Base-by-base conservation (phyloP, 2,113 vertebrate species). In the Macroglossus sobrinus region DNA sequence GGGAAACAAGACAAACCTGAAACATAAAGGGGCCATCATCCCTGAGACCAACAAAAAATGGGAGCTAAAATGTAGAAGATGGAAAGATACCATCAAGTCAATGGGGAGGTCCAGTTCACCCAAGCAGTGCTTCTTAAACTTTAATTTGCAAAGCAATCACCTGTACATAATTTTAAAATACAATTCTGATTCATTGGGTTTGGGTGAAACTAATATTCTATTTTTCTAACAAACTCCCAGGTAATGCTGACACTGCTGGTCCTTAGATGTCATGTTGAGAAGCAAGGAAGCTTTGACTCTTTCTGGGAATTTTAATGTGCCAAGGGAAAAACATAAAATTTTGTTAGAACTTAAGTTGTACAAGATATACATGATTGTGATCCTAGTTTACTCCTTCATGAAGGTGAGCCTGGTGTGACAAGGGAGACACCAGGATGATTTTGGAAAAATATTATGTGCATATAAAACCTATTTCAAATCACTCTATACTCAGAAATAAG, bases 201-300 rank as follows among this genome's bases (percentile, higher is more conserved):
- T 10, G 3, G 5, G 4, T 43, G 22, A 47, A 19, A 13, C 5
- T 35, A 28, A 26, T 45, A 16, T 9, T 53, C 26, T n/a, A 15
- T 38, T 89, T 84, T 89, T 84, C 28, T n/a, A n/a, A 71, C 5
- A 33, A 28, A 47, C 12, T 69, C n/a, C 43, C 30, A 45, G 22
- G 38, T 53, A 35, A 24, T 8, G 7, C 10, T 35, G 5, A 18
- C 13, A 0, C 1, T 19, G 5, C 35, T 47, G 6, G 28, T n/a
- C 33, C 30, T 81, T 28, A 50, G 18, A 22, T 61, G 64, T 33
- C n/a, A 66, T 18, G 16, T 43, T 53, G n/a, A 55, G 33, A 72
- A 84, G 16, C 0, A 26, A 71, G 30, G 10, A 53, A n/a, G 18
- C 3, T 43, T 40, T 64, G 12, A 71, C 22, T 78, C 45, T 43